Evolutionary conservation across 2,888 invertebrate genomes (phyloP), one percentile per base, ranked within the genome.

Genomic region (Adelphocoris suturalis): DNA sequence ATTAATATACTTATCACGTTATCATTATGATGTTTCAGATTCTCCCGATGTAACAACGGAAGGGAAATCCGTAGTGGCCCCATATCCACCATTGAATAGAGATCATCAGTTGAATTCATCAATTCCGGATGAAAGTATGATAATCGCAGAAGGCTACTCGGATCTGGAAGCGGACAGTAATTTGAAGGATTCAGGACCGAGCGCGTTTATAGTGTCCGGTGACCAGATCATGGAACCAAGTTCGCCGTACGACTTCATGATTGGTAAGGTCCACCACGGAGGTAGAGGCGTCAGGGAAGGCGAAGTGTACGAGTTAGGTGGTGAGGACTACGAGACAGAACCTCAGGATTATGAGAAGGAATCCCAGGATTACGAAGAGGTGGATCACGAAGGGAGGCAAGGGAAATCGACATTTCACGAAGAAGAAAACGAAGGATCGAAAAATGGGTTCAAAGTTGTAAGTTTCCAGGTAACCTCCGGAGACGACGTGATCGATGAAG

Each of bases 391-490:
- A 19, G 82, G 48, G 2, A 27, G 47, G n/a, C 82, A 19, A 37
- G 78, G 78, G 78, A 78, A 78, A 46, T 78, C 78, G 78, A 78
- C 37, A 61, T 85, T 55, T 85, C 57, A 37, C 75, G 86, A 88
- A 37, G 61, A 88, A 27, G 88, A 78, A 19, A 57, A 85, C 61
- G 88, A 88, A 46, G 80, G 57, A n/a, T 55, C 78, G 28, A 23
- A 52, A 37, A 80, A 88, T 37, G 88, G 57, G 12, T 88, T 23
- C 88, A 88, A 88, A 88, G 80, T 88, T 55, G 88, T 88, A 11
- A 76, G 80, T 52, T 88, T 88, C 55, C 61, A 88, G 57, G 80
- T 88, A 27, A 48, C 86, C 37, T 68, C 75, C 46, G 86, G 76
- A 27, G 76, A 19, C 7, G 80, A 55, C 11, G 78, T 88, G 80